Conservation (phyloP, 1,140 invertebrate species). For the Luehdorfia chinensis region DNA sequence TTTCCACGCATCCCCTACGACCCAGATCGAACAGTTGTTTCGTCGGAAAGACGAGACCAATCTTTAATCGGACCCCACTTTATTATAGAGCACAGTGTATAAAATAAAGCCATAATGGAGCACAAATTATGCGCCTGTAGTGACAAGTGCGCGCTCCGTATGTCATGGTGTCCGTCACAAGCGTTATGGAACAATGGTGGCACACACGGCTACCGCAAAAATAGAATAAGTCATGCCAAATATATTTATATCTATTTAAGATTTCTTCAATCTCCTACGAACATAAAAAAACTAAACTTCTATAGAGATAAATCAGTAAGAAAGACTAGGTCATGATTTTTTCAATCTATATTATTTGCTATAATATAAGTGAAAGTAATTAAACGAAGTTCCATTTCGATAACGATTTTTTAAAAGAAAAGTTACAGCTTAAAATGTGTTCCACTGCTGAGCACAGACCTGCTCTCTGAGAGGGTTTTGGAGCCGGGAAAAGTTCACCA, state of each 20-base stretch:
- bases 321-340: too few relatives aligned
- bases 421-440: too few relatives aligned
- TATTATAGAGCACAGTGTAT: constrained; percentile 56
- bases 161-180: constrained; percentile 65
- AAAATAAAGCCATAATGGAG: constrained; percentile 65
- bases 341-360: too few relatives aligned
- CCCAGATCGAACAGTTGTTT: constrained; percentile 59
- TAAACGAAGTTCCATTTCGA: too few relatives aligned
- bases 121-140: constrained; percentile 64
- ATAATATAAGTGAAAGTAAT: too few relatives aligned
- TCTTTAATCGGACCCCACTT: constrained; percentile 65
- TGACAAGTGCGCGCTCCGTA: constrained; percentile 69
- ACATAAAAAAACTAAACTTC: not conserved
- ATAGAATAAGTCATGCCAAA: not conserved
- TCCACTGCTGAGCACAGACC: too few relatives aligned
- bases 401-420: too few relatives aligned
- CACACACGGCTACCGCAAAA: constrained; percentile 27
- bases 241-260: not conserved
- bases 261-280: not conserved
- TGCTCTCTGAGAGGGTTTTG: too few relatives aligned
- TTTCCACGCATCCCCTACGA: constrained; percentile 33
- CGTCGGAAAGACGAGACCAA: constrained; percentile 61
- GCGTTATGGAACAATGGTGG: constrained; percentile 22
- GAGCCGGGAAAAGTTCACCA: too few relatives aligned
- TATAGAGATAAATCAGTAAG: too few relatives aligned